Percentiles rank a stretch among this genome's conserved stretches.
phyloP scores from a whole-genome alignment of 2,113 vertebrate species.

The Thalassoma bifasciatum region DNA sequence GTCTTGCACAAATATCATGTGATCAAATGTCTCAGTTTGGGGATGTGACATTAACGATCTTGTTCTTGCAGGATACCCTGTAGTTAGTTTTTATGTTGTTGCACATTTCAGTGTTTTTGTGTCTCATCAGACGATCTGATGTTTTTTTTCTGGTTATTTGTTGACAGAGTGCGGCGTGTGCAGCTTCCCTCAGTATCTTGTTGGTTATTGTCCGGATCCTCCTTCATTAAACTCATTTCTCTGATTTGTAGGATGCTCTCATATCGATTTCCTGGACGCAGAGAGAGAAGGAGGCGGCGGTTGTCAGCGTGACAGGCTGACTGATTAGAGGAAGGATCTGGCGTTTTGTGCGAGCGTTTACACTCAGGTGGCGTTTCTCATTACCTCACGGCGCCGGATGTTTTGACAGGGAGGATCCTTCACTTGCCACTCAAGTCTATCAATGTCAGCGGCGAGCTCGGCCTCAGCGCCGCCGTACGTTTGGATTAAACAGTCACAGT shows the following conservation, averaged over 20 bases:
- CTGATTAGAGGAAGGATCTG: slow-evolving; percentile 86
- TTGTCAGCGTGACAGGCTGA: slow-evolving; percentile 82
- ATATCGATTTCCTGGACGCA: slow-evolving; percentile 21
- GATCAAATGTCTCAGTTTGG: too few species aligned
- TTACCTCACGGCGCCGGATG: slow-evolving; percentile 83
- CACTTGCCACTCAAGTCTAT: slow-evolving; percentile 91
- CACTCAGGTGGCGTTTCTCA: slow-evolving; percentile 86
- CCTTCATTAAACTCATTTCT: not conserved
- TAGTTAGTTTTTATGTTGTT: too few species aligned
- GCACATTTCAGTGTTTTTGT: too few species aligned
- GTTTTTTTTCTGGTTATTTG: too few species aligned
- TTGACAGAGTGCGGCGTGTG: too few species aligned
- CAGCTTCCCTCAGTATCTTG: not conserved
- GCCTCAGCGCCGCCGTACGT: slow-evolving; percentile 75
- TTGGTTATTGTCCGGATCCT: not conserved
- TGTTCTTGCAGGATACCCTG: too few species aligned
- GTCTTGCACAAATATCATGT: too few species aligned
- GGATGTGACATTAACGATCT: too few species aligned
- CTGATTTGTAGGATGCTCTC: not conserved
- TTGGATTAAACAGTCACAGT: slow-evolving; percentile 90
- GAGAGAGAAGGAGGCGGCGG: slow-evolving; percentile 40
- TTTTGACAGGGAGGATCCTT: slow-evolving; percentile 86
- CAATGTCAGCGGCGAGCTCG: slow-evolving; percentile 85
- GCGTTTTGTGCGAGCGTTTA: slow-evolving; percentile 81
- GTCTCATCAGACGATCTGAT: too few species aligned